phyloP scores from a whole-genome alignment of 2,888 invertebrate species.

The Nineta flava region DNA sequence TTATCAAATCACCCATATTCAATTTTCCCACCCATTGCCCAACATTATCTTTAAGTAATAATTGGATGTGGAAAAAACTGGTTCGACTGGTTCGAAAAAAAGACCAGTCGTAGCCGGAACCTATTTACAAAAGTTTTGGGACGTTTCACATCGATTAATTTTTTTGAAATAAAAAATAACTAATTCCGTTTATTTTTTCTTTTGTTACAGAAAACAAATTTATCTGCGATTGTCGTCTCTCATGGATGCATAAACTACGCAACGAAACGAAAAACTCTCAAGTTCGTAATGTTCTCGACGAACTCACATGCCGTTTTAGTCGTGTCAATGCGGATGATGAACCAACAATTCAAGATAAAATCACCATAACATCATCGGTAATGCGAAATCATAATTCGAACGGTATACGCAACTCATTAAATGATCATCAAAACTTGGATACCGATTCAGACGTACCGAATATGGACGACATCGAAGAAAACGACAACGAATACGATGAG shows the following conservation, averaged over 20 bases:
- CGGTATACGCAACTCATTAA: background rate
- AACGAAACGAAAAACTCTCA: constrained; percentile 59
- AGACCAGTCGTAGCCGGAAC: too few species aligned
- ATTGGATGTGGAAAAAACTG: too few species aligned
- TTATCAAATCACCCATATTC: too few species aligned
- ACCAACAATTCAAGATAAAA: background rate
- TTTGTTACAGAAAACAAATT: constrained; percentile 62
- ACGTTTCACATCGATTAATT: too few species aligned
- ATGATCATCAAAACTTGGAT: background rate
- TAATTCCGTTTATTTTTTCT: constrained; percentile 14
- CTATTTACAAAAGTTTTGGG: too few species aligned
- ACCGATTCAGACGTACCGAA: background rate
- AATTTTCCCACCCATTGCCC: too few species aligned
- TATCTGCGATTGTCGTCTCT: constrained; percentile 66
- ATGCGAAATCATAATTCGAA: background rate
- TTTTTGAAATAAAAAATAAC: constrained; percentile 7
- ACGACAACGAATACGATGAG: background rate
- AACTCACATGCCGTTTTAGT: constrained; percentile 54
- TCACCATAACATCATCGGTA: background rate
- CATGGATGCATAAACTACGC: constrained; percentile 60
- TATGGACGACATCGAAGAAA: background rate
- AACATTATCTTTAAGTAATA: too few species aligned
- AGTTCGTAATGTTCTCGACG: constrained; percentile 50
- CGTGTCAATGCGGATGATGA: background rate
- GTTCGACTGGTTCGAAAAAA: too few species aligned